Evolutionary conservation across 2,888 invertebrate species (phyloP).

Genomic region (Trichacis sp.): DNA sequence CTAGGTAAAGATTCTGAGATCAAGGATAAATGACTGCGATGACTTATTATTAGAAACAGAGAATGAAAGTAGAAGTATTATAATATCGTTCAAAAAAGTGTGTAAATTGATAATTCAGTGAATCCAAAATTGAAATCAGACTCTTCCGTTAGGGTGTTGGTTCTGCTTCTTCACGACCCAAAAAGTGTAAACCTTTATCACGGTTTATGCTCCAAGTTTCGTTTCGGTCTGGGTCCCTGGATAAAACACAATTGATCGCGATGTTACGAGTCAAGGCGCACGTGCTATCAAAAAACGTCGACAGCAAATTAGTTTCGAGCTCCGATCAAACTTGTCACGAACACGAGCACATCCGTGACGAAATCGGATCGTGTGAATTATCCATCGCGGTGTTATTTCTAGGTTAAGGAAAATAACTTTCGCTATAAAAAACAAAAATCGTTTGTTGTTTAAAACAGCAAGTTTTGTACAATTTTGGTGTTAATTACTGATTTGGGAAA

Average conservation of each 20-base stretch:
- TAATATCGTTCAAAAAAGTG: no score
- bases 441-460: no score
- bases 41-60: no score
- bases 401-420: conserved; percentile 33
- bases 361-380: conserved; percentile 46
- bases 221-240: conserved; percentile 15
- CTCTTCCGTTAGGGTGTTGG: background rate
- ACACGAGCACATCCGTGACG: conserved; percentile 61
- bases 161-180: background rate
- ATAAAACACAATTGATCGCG: conserved; percentile 37
- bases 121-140: background rate
- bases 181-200: background rate
- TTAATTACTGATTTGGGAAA: no score
- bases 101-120: no score
- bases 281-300: conserved; percentile 45
- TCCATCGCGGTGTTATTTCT: conserved; percentile 43
- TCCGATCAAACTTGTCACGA: conserved; percentile 30
- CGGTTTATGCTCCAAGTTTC: background rate
- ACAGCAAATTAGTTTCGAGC: conserved; percentile 44
- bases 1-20: no score
- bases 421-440: no score
- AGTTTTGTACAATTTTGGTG: no score
- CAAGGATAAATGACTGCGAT: no score
- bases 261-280: conserved; percentile 32
- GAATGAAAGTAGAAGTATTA: no score